Base-by-base conservation (phyloP, 2,888 invertebrate species). In the Camponotus fellah region DNA sequence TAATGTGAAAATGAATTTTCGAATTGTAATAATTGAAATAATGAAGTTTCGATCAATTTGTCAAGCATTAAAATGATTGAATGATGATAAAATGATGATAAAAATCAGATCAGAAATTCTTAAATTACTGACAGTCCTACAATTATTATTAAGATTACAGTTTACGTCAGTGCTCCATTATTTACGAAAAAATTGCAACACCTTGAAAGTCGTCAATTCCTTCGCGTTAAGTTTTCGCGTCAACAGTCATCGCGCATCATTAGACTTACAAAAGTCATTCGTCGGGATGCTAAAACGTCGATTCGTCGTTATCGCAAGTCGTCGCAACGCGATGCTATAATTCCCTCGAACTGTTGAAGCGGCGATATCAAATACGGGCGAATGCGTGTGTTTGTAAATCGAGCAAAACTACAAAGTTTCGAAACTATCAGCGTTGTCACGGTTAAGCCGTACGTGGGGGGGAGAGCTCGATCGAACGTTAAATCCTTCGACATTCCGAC, bases 401-500 rank as follows among this genome's bases (percentile, higher is more conserved):
- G 77, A 68, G 46, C 77, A 68, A 62, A 75, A 56, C 68, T 49
- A n/a, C 62, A 26, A 49, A 82, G 65, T 77, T 74, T 53, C 76
- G 81, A 58, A 56, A 46, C 66, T 75, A 80, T 72, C 79, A 26
- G 68, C 6, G 43, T 34, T 43, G 69, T 66, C 65, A 43, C 4
- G 32, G 60, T 65, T 64, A 58, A 74, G 53, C 71, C 43, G 14
- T 43, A 65, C 9, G 56, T 26, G 32, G 46, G 34, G 17, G 40
- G 46, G 34, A 8, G 34, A 56, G 72, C 82, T 87, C 86, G 81
- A 86, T 90, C 87, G 89, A 83, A 85, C 66, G 84, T 65, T 74
- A 90, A 88, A 91, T 89, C 89, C 86, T 86, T 53, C 32, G 34
- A 84, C 49, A 82, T 65, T 86, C 85, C 84, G 86, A 60, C 26